Base-by-base conservation (phyloP, 2,888 invertebrate genomes). In the Gonocerus acuteangulatus region DNA sequence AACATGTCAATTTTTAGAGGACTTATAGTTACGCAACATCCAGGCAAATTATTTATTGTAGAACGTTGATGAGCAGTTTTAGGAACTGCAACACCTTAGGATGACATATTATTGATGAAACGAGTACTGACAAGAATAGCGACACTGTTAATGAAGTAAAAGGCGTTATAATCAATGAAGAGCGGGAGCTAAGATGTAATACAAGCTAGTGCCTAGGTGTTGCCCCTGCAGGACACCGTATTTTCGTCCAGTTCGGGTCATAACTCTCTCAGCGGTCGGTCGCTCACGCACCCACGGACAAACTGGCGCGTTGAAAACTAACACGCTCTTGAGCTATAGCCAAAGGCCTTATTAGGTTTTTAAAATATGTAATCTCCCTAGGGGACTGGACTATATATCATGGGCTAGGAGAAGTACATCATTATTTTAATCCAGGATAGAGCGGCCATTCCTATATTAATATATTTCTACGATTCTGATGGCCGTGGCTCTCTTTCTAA, bases 271-370 rank as follows among this genome's bases (percentile, higher is more conserved):
- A 54, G 54, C 54, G 42, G 54, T 54, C 54, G 54, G 54, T 15
- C n/a, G 39, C 13, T n/a, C 39, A 39, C n/a, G 15, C 39, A 39
- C n/a, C 13, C 36, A 19, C 54, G 21, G 54, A 54, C 54, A 54
- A 54, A 54, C 54, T 36, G 54, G 15, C 23, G 19, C 54, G 54
- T 22, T 54, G 54, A 54, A 54, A 54, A 54, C 54, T 23, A 21
- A 54, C 54, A 54, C 39, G 42, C 42, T 54, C 44, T 57, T 57
- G 57, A 57, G 44, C 18, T 45, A 57, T 57, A 57, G 18, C 47
- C 45, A 15, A 15, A 23, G 57, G 19, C 47, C 57, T 57, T 57
- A 57, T 57, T 57, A 45, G 57, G 45, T 57, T 57, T 54, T 57
- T 57, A 57, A 57, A 57, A 57, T 57, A 57, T 57, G 57, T 57